Conservation (phyloP, 1,140 invertebrate genomes). For the Aethina tumida region DNA sequence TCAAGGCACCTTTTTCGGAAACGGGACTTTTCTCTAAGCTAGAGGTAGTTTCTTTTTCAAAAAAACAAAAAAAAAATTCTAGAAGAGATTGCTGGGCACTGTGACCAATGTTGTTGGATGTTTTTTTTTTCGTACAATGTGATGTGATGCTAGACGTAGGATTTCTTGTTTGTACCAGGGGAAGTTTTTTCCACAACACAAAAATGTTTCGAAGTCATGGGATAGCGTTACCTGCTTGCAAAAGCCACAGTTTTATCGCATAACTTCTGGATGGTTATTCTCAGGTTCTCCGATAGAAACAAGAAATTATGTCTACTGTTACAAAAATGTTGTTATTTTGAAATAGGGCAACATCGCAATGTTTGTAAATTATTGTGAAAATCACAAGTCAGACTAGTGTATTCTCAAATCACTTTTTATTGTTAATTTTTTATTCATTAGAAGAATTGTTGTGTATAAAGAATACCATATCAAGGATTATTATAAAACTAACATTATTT, state of each 20-base stretch:
- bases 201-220: too few relatives aligned
- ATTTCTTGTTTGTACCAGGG: too few relatives aligned
- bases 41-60: slow-evolving; percentile 18
- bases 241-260: too few relatives aligned
- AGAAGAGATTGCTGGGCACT: too few relatives aligned
- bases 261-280: too few relatives aligned
- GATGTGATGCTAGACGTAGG: neutral
- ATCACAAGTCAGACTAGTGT: slow-evolving; percentile 20
- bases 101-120: too few relatives aligned
- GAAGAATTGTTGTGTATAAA: slow-evolving; percentile 35
- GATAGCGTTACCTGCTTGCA: too few relatives aligned
- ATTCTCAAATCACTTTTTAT: slow-evolving; percentile 22
- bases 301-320: slow-evolving; percentile 22
- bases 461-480: slow-evolving; percentile 36
- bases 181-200: too few relatives aligned
- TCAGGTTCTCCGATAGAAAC: too few relatives aligned
- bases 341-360: slow-evolving; percentile 8
- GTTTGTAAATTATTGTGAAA: slow-evolving; percentile 31
- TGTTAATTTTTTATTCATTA: slow-evolving; percentile 25
- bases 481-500: slow-evolving; percentile 31
- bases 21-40: slow-evolving; percentile 16
- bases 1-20: slow-evolving; percentile 11
- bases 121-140: slow-evolving; percentile 1
- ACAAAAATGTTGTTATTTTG: neutral
- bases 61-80: too few relatives aligned